These are phyloP conservation scores for Sebastolobus alascanus DNA, from an alignment of 2,797 vertebrate species.

Conservation along the genomic window DNA sequence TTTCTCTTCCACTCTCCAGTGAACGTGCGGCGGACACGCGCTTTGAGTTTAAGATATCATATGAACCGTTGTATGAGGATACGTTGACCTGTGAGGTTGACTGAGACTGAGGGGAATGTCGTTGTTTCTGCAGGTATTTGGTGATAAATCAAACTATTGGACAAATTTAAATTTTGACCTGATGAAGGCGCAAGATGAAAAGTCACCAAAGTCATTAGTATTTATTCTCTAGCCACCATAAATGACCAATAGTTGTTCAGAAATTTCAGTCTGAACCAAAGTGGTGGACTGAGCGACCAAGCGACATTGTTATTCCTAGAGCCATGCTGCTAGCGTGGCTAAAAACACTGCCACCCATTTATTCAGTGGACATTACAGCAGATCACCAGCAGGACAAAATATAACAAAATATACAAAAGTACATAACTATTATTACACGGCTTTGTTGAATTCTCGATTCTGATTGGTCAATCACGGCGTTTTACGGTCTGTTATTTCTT, in stretches of 20 bases:
- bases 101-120: background rate
- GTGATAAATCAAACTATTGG: background rate
- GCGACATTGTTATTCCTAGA: background rate
- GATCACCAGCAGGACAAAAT: background rate
- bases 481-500: too few relatives aligned
- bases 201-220: background rate
- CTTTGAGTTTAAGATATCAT: too few relatives aligned
- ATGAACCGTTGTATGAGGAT: too few relatives aligned
- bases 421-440: background rate
- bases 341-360: background rate
- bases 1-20: too few relatives aligned
- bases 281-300: background rate
- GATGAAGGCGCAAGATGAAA: background rate
- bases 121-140: background rate
- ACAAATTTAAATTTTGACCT: background rate
- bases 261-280: background rate
- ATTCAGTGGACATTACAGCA: background rate
- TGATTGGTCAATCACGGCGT: too few relatives aligned
- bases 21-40: too few relatives aligned
- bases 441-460: too few relatives aligned
- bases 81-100: background rate
- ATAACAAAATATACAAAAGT: background rate
- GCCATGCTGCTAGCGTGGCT: background rate
- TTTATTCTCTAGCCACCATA: rapidly evolving
- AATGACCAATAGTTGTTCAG: background rate